Evolutionary conservation across 1,140 invertebrate species (phyloP).

Genomic region (Hyphantria cunea): DNA sequence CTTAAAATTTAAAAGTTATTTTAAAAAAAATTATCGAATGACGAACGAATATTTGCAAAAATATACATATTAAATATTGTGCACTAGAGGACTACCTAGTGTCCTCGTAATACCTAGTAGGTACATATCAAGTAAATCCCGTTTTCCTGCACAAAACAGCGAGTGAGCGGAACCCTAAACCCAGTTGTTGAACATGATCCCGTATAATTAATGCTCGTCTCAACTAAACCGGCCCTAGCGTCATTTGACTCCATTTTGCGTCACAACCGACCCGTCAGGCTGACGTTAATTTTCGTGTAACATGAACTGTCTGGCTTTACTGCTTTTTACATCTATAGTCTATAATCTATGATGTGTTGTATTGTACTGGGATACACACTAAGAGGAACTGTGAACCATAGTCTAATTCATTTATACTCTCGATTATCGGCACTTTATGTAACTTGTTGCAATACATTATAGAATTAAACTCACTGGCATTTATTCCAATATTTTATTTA

Average conservation of each 20-base stretch:
- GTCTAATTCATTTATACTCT: background rate
- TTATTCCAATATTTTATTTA: no score
- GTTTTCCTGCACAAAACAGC: conserved; percentile 25
- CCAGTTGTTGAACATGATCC: conserved; percentile 47
- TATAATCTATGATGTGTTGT: conserved; percentile 19
- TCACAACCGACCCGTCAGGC: conserved; percentile 35
- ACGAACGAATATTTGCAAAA: no score
- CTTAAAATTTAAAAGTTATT: no score
- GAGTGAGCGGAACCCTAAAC: conserved; percentile 32
- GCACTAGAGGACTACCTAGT: no score
- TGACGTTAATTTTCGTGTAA: conserved; percentile 65
- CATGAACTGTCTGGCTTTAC: conserved; percentile 44
- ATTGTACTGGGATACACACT: background rate
- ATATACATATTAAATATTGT: no score
- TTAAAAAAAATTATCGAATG: no score
- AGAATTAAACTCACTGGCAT: no score
- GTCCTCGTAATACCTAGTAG: conserved; percentile 3
- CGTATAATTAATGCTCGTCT: conserved; percentile 58
- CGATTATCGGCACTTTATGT: no score
- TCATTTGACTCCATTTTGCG: conserved; percentile 49
- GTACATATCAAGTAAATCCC: conserved; percentile 21
- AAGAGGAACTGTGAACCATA: background rate
- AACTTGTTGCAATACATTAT: no score
- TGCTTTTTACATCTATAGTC: conserved; percentile 36
- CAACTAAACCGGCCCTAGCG: conserved; percentile 43